Evolutionary conservation across 2,888 invertebrate species (phyloP).

Genomic region (Phragmatobia fuliginosa): DNA sequence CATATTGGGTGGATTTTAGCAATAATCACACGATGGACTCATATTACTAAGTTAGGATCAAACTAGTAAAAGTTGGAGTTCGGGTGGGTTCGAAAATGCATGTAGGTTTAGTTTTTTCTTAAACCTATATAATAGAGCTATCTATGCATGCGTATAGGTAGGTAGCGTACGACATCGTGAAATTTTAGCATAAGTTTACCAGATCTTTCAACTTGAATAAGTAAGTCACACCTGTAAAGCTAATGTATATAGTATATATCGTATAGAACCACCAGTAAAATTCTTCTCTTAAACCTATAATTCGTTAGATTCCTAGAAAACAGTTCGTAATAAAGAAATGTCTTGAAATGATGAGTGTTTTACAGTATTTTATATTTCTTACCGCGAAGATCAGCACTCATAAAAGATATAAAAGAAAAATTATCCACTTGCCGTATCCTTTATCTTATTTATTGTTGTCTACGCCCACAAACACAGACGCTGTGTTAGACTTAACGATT

Average conservation of each 20-base stretch:
- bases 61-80: background rate
- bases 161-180: too few species aligned
- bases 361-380: slow-evolving; percentile 8
- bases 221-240: too few species aligned
- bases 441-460: slow-evolving; percentile 68
- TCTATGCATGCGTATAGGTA: too few species aligned
- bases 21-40: too few species aligned
- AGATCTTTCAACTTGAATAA: too few species aligned
- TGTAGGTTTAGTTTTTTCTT: too few species aligned
- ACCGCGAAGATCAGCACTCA: slow-evolving; percentile 14
- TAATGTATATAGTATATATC: background rate
- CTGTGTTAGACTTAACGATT: slow-evolving; percentile 62
- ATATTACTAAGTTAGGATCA: background rate
- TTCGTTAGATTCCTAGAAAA: background rate
- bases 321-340: background rate
- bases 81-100: too few species aligned
- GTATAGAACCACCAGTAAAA: background rate
- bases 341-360: background rate
- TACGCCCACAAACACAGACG: slow-evolving; percentile 62
- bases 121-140: too few species aligned
- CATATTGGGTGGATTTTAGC: background rate
- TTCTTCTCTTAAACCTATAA: background rate
- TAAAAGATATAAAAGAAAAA: slow-evolving; percentile 27
- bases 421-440: slow-evolving; percentile 44
- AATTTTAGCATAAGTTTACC: too few species aligned